phyloP scores from a whole-genome alignment of 2,888 invertebrate genomes.

The Leptinotarsa juncta region DNA sequence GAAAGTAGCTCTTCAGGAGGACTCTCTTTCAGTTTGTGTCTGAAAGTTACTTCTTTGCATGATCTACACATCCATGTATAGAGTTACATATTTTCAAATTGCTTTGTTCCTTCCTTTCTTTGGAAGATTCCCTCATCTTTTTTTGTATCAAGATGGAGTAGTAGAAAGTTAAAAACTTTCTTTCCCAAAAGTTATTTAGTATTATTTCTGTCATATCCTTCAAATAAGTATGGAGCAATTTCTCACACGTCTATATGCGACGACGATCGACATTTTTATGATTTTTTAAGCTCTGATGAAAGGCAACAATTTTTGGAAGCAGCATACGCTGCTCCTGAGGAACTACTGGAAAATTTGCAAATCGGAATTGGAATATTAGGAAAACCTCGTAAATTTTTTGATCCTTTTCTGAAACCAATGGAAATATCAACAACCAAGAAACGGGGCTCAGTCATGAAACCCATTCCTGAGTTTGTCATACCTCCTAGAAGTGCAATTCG shows the following conservation, averaged over 20 bases:
- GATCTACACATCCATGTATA: too few species aligned
- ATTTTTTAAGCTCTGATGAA: conserved; percentile 57
- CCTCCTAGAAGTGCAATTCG: conserved; percentile 49
- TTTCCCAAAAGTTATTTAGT: too few species aligned
- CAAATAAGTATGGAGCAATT: too few species aligned
- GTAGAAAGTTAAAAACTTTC: too few species aligned
- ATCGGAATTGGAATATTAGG: conserved; percentile 74
- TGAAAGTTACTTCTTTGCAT: too few species aligned
- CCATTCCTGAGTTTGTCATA: conserved; percentile 55
- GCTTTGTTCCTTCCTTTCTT: too few species aligned
- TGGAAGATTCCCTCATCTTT: too few species aligned
- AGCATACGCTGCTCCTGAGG: conserved; percentile 71
- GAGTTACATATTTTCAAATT: too few species aligned
- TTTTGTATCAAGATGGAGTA: too few species aligned
- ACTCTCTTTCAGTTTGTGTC: too few species aligned
- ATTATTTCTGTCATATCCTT: too few species aligned
- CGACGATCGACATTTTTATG: background rate
- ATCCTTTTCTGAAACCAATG: conserved; percentile 68
- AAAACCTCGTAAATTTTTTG: conserved; percentile 68
- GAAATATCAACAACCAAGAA: conserved; percentile 54
- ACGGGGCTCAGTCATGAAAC: conserved; percentile 49
- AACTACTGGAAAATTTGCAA: conserved; percentile 64
- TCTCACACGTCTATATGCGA: background rate
- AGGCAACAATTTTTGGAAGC: conserved; percentile 69
- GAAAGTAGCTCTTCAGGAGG: too few species aligned